phyloP scores from a whole-genome alignment of 2,797 vertebrate genomes.

The Babyrousa celebensis region DNA sequence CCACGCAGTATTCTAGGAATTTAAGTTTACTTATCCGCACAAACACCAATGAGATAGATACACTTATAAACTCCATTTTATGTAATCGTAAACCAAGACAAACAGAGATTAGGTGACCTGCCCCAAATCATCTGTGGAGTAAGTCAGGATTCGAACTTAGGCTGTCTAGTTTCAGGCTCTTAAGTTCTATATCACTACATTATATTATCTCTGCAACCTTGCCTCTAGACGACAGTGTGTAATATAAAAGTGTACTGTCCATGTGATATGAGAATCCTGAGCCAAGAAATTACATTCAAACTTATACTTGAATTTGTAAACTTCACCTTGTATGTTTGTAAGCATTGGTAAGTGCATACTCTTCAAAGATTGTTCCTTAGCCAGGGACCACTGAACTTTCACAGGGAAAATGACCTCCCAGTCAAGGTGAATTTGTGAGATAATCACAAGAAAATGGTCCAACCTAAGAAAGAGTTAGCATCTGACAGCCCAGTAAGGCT shows the following conservation, averaged over 20 bases:
- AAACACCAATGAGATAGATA: not conserved
- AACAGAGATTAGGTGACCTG: not conserved
- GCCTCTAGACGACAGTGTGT: not conserved
- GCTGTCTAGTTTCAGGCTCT: not conserved
- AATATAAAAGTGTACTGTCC: not conserved
- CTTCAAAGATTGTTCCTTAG: not conserved
- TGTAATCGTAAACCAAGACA: not conserved
- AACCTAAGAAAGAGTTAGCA: not conserved
- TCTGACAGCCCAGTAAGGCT: not conserved
- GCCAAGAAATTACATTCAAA: conserved; percentile 5
- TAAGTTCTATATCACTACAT: not conserved
- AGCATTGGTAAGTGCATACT: not conserved
- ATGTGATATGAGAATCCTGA: conserved; percentile 5
- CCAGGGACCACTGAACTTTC: not conserved
- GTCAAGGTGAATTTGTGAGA: not conserved
- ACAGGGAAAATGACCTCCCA: not conserved
- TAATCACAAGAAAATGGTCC: not conserved
- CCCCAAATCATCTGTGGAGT: not conserved
- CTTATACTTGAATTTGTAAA: not conserved
- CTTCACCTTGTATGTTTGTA: not conserved
- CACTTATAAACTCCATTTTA: conserved; percentile 16
- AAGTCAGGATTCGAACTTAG: not conserved
- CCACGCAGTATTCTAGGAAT: conserved; percentile 2
- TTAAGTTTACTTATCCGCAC: conserved; percentile 9
- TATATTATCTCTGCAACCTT: not conserved